Percentiles rank a stretch among this genome's conserved stretches.
Evolutionary conservation across 1,140 invertebrate genomes (phyloP).

Genomic region (Psix sp.): DNA sequence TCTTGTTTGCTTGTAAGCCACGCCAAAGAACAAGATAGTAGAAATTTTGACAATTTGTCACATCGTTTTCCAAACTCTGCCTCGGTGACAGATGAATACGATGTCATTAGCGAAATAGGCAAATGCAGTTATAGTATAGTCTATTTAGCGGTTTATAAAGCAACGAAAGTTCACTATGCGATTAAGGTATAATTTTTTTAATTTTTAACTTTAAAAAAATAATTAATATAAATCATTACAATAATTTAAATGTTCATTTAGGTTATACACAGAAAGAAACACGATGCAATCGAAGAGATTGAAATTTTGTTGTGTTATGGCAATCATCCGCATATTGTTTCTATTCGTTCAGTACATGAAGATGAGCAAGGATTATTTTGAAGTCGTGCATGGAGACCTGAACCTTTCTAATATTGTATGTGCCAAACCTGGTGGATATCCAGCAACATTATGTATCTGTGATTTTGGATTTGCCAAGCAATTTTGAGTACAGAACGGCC

Average conservation of each 20-base stretch:
- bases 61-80: slow-evolving; percentile 71
- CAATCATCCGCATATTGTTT: slow-evolving; percentile 96
- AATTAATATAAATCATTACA: slow-evolving; percentile 13
- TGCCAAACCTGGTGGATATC: slow-evolving; percentile 86
- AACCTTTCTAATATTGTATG: slow-evolving; percentile 99
- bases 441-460: slow-evolving; percentile 89
- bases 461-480: slow-evolving; percentile 99
- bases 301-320: slow-evolving; percentile 97
- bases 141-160: slow-evolving; percentile 84
- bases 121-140: slow-evolving; percentile 80
- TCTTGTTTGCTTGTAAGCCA: slow-evolving; percentile 87
- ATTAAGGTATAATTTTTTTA: slow-evolving; percentile 90
- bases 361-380: no score
- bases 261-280: slow-evolving; percentile 94
- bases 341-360: slow-evolving; percentile 94
- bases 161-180: slow-evolving; percentile 91
- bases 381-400: slow-evolving; percentile 94
- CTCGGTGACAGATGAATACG: slow-evolving; percentile 85
- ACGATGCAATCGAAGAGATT: slow-evolving; percentile 97
- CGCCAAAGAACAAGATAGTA: slow-evolving; percentile 71
- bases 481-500: slow-evolving; percentile 94
- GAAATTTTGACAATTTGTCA: slow-evolving; percentile 65
- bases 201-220: neutral
- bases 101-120: slow-evolving; percentile 85
- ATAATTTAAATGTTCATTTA: slow-evolving; percentile 62